Evolutionary conservation across 2,888 invertebrate genomes (phyloP), one percentile per base, ranked within the genome.

Genomic region (Morinoia aosen): DNA sequence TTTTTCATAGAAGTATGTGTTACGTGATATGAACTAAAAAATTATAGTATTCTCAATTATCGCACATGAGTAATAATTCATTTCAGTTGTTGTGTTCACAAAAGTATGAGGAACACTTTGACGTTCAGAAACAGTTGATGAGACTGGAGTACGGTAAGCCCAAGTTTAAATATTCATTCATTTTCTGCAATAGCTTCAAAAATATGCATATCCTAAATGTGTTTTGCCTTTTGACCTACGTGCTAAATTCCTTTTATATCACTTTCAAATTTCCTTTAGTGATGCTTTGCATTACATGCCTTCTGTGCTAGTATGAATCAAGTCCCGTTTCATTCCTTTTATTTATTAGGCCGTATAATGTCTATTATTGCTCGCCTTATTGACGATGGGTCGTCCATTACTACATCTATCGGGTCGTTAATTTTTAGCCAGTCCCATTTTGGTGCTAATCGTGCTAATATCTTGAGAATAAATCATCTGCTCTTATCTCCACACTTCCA

Each of bases 341-440:
- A 76, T 76, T 76, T 76, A 33, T 76, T 76, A 76, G 76, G 76
- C 76, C 76, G 25, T 25, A 76, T 76, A 76, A 76, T 76, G 76
- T 76, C 8, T 76, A 76, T 76, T 76, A 76, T 76, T 76, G 33
- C 76, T 33, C 25, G 76, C 76, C 76, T 25, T 76, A 76, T 76
- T 76, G 76, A 76, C 25, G 76, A 76, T 76, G 76, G 76, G 76
- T 76, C 76, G 76, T 76, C 76, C 33, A 76, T 76, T 76, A 76
- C 76, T 12, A 76, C 76, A 76, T 76, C 76, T 76, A 76, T 33
- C 76, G 33, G 76, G 33, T 76, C 76, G 33, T 76, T 76, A 76
- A 76, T 76, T 76, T 76, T 76, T 76, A 76, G 76, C 76, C 76
- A 76, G 76, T 76, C 76, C 76, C 33, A 76, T 76, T 76, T 76